phyloP scores from a whole-genome alignment of 2,797 vertebrate genomes.

The Mycteria americana region DNA sequence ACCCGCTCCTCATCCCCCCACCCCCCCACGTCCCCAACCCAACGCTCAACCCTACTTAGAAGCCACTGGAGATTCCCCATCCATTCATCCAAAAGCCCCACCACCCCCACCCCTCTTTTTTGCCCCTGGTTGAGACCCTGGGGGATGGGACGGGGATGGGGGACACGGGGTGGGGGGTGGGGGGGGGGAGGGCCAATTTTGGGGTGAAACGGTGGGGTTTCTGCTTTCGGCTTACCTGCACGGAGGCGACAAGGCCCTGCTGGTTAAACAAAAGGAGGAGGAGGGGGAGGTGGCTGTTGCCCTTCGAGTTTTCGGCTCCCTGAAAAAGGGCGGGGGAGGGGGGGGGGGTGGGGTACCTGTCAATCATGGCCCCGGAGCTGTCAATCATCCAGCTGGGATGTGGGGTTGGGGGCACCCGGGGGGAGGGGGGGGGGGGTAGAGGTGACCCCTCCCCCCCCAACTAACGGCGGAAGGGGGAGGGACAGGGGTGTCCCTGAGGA shows the following conservation, averaged over 20 bases:
- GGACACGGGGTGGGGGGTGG: neutral
- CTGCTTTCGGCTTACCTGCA: neutral
- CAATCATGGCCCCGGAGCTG: neutral
- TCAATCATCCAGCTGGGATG: neutral
- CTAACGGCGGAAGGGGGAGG: neutral
- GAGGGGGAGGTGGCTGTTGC: neutral
- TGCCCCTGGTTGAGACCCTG: no score
- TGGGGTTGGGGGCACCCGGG: neutral
- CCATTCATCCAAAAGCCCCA: neutral
- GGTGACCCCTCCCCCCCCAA: no score
- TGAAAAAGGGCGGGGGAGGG: neutral
- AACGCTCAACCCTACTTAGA: neutral
- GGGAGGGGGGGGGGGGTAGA: no score
- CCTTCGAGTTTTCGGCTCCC: neutral
- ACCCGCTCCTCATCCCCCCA: neutral
- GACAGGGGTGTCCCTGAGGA: neutral
- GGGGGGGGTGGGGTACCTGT: no score
- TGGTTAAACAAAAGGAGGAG: constrained; percentile 32
- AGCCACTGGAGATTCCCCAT: neutral
- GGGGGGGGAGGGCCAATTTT: neutral
- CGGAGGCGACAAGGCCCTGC: neutral
- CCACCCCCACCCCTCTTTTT: neutral
- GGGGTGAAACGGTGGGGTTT: neutral
- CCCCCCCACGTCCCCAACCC: neutral
- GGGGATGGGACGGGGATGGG: no score